Evolutionary conservation across 2,888 invertebrate genomes (phyloP).

Genomic region (Sepiola atlantica): DNA sequence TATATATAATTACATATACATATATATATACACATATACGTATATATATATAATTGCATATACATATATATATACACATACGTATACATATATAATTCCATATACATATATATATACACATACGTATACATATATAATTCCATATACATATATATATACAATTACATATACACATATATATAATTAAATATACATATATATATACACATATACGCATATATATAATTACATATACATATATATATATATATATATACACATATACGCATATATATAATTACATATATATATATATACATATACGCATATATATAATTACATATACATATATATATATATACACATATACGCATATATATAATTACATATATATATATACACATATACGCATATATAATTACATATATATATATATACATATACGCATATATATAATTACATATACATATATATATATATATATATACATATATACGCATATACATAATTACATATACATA

Average conservation of each 20-base stretch:
- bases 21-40: not conserved
- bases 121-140: too few relatives aligned
- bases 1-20: not conserved
- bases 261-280: too few relatives aligned
- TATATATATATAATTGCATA: too few relatives aligned
- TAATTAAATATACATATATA: not conserved
- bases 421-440: not conserved
- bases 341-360: not conserved
- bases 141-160: not conserved
- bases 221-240: not conserved
- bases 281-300: not conserved
- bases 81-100: too few relatives aligned
- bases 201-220: not conserved
- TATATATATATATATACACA: not conserved
- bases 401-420: too few relatives aligned
- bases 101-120: too few relatives aligned
- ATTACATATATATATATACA: too few relatives aligned
- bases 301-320: not conserved
- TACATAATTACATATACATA: too few relatives aligned
- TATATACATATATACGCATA: too few relatives aligned
- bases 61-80: too few relatives aligned
- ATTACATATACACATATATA: not conserved
- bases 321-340: slow-evolving; percentile 17
- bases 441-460: not conserved
- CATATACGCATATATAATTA: too few relatives aligned